Base-by-base conservation (phyloP, 2,888 invertebrate species). In the Aphelenchoides bicaudatus region DNA sequence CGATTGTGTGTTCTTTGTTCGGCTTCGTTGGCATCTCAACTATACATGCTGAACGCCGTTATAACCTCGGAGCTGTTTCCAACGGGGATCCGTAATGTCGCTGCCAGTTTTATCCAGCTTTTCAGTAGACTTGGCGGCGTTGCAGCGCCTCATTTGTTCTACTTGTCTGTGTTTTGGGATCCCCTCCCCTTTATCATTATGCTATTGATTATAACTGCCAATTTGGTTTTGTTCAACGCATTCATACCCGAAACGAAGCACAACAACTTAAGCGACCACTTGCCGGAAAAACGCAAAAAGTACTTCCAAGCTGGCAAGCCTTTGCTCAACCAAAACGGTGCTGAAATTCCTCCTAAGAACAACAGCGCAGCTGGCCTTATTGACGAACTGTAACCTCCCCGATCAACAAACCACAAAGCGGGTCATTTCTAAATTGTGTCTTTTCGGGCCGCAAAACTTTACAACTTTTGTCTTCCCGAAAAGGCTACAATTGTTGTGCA, bases 171-270 rank as follows among this genome's bases (percentile, higher is more conserved):
- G 37, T 65, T 63, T 56, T 73, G 73, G 73, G 39, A 69, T 8
- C 67, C 69, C 1, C 57, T 73, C 16, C 73, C 73, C 19, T 73
- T 66, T 58, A 59, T 68, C 10, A 56, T 67, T 4, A 72, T 73
- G 66, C 46, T 70, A 13, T 8, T 62, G 6, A 56, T 67, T 19
- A 61, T 66, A 5, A 10, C 56, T 2, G 59, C 72, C 23, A 69
- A 73, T 47, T 58, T 65, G 8, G 28, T 63, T 13, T 53, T 66
- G 23, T 72, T 71, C 56, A 63, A 68, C 34, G 55, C 59, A n/a
- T 56, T 69, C 8, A 61, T 73, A n/a, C 73, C 73, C 2, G 73
- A 73, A 53, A 73, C 73, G 1, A 73, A 73, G 31, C 66, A 66
- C 10, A 55, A 55, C 34, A 63, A 63, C 6, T 39, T 72, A 31